Conservation (phyloP, 2,797 vertebrate species). For the Sebastes trivittatus region DNA sequence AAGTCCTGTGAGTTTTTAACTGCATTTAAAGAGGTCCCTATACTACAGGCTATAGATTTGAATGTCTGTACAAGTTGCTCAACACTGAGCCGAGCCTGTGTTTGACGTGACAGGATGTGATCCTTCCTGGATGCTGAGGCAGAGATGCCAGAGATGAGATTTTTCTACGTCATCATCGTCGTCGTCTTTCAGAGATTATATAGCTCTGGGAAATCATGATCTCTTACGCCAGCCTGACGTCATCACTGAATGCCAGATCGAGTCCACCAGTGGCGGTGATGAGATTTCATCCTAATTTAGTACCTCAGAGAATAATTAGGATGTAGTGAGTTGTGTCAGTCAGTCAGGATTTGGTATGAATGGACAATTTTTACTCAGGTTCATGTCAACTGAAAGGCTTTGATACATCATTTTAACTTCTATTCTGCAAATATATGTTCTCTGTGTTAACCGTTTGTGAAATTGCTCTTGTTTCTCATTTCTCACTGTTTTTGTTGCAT, state of each 20-base stretch:
- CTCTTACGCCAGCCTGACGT: not conserved
- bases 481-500: not conserved
- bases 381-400: not conserved
- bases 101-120: not conserved
- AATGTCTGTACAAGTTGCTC: not conserved
- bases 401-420: not conserved
- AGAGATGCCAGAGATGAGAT: not conserved
- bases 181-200: slow-evolving; percentile 17
- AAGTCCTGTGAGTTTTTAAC: not conserved
- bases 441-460: not conserved
- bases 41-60: not conserved
- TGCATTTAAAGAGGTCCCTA: not conserved
- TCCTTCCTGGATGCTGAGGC: not conserved
- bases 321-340: slow-evolving; percentile 10
- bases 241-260: slow-evolving; percentile 5
- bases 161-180: not conserved
- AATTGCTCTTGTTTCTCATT: not conserved
- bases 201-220: slow-evolving; percentile 20
- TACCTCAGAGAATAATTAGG: slow-evolving; percentile 14
- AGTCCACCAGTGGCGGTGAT: slow-evolving; percentile 3
- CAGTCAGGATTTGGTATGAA: not conserved
- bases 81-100: not conserved
- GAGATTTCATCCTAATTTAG: not conserved
- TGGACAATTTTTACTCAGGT: not conserved
- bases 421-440: not conserved